These are phyloP conservation scores for Dioctria rufipes DNA, from an alignment of 2,888 invertebrate species.

Conservation along the genomic window DNA sequence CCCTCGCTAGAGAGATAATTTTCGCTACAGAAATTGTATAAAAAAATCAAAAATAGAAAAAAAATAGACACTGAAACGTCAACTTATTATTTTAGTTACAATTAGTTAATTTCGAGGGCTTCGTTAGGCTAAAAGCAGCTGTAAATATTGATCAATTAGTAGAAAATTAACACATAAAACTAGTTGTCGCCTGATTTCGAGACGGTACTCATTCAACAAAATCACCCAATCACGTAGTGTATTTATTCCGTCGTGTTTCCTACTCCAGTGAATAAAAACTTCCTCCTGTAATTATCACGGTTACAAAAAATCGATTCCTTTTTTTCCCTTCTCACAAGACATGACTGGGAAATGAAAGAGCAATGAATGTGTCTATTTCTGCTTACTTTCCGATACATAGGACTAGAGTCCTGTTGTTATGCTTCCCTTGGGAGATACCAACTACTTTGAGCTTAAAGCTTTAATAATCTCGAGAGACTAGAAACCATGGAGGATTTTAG, in stretches of 20 bases:
- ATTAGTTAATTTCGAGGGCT: no score
- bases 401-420: not conserved
- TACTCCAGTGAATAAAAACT: not conserved
- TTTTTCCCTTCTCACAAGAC: not conserved
- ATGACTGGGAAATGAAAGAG: not conserved
- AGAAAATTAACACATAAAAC: no score
- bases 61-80: no score
- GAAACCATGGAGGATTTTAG: not conserved
- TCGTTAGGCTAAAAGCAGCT: no score
- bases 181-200: no score
- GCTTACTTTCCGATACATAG: slow-evolving; percentile 20
- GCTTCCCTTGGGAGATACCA: not conserved
- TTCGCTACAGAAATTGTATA: no score
- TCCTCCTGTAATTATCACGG: not conserved
- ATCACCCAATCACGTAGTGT: not conserved
- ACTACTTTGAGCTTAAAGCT: not conserved
- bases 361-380: slow-evolving; percentile 12
- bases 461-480: not conserved
- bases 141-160: no score
- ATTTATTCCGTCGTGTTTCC: no score
- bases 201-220: not conserved
- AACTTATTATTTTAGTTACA: no score
- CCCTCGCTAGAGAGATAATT: no score
- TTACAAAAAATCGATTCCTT: not conserved
- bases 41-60: no score